Evolutionary conservation across 2,888 invertebrate species (phyloP).

Genomic region (Coelinius sp.): DNA sequence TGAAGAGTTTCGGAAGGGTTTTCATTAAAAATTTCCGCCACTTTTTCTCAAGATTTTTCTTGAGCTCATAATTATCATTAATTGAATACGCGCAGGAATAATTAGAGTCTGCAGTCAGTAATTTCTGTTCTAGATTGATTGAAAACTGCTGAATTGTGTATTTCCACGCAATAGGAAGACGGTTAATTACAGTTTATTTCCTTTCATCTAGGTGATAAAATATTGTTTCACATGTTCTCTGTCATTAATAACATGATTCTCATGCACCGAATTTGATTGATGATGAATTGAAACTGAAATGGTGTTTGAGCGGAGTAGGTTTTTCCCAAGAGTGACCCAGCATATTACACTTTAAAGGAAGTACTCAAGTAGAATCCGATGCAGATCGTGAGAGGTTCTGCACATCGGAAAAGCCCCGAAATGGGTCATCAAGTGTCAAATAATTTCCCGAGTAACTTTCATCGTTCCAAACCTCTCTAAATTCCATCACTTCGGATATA

Average conservation of each 20-base stretch:
- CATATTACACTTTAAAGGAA: not conserved
- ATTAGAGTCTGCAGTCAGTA: not conserved
- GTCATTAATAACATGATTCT: not conserved
- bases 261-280: not conserved
- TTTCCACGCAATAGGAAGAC: too few species aligned
- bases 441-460: not conserved
- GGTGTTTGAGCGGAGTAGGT: not conserved
- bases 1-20: not conserved
- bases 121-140: too few species aligned
- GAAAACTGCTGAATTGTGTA: too few species aligned
- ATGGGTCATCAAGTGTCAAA: not conserved
- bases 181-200: too few species aligned
- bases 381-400: not conserved
- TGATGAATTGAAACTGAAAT: not conserved
- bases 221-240: not conserved
- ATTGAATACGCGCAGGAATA: not conserved
- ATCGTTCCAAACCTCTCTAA: not conserved
- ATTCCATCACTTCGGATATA: not conserved
- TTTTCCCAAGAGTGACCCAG: not conserved
- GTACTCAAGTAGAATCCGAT: not conserved
- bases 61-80: not conserved
- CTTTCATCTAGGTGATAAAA: not conserved
- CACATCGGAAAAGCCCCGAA: not conserved
- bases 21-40: conserved; percentile 5
- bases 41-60: not conserved